Conservation (phyloP, 2,113 vertebrate genomes). For the Serilophus lunatus region DNA sequence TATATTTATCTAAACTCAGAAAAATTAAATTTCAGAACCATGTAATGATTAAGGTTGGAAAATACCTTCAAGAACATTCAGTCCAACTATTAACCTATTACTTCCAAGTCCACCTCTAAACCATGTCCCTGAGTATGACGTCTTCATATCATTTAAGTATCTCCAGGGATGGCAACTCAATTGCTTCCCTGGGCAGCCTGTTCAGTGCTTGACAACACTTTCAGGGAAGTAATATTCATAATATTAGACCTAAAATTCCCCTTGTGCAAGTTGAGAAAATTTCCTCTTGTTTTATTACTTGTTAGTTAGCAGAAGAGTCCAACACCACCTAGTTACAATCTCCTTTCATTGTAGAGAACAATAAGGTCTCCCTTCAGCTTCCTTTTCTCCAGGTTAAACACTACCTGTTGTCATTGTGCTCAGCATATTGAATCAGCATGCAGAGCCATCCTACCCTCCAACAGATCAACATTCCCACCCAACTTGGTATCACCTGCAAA, state of each 20-base stretch:
- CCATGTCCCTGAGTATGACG: fast-evolving
- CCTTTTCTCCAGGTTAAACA: background rate
- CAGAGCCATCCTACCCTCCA: background rate
- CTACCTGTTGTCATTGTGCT: background rate
- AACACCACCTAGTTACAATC: background rate
- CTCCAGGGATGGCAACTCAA: background rate
- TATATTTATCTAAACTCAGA: background rate
- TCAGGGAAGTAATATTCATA: background rate
- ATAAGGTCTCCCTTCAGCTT: background rate
- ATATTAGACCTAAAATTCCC: background rate
- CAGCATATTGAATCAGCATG: background rate
- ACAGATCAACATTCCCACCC: background rate
- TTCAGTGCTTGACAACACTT: background rate
- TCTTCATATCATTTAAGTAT: background rate
- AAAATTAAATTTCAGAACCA: background rate
- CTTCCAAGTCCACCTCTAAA: background rate
- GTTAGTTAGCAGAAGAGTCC: background rate
- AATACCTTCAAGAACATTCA: background rate
- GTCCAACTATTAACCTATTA: background rate
- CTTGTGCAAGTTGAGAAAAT: background rate
- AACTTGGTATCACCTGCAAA: background rate
- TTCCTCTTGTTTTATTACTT: background rate
- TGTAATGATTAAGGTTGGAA: background rate
- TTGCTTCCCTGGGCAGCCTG: background rate
- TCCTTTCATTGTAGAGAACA: background rate